Evolutionary conservation across 2,797 vertebrate genomes (phyloP).

Genomic region (Anisognathus igniventris): DNA sequence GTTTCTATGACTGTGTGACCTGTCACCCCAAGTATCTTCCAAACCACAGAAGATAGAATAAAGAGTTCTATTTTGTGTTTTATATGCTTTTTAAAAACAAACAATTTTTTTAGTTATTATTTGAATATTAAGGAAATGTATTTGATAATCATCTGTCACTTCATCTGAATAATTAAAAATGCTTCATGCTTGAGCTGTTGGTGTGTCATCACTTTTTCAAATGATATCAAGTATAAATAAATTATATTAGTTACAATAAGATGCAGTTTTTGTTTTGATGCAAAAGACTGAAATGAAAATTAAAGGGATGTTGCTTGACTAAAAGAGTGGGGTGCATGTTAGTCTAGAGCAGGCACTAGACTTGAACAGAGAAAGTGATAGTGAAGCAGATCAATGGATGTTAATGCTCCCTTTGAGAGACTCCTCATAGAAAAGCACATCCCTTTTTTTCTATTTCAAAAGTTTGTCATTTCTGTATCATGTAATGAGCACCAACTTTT

Average conservation of each 20-base stretch:
- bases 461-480: background rate
- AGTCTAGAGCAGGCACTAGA: background rate
- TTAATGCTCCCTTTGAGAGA: background rate
- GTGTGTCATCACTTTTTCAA: slow-evolving; percentile 63
- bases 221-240: slow-evolving; percentile 71
- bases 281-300: slow-evolving; percentile 45
- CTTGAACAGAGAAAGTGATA: background rate
- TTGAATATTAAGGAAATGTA: slow-evolving; percentile 42
- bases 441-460: background rate
- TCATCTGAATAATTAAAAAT: slow-evolving; percentile 61
- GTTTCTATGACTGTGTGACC: background rate
- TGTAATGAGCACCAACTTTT: background rate
- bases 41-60: background rate
- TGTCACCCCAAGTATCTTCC: background rate
- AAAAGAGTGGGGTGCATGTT: background rate
- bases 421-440: background rate
- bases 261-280: slow-evolving; percentile 68
- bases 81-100: background rate
- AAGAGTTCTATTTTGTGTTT: background rate
- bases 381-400: background rate
- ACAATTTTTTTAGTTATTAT: background rate
- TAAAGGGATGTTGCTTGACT: background rate
- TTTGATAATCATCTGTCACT: slow-evolving; percentile 58
- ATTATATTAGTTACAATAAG: slow-evolving; percentile 69
- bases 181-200: slow-evolving; percentile 65